Evolutionary conservation across 2,113 vertebrate genomes (phyloP).

Genomic region (Falcunculus frontatus): DNA sequence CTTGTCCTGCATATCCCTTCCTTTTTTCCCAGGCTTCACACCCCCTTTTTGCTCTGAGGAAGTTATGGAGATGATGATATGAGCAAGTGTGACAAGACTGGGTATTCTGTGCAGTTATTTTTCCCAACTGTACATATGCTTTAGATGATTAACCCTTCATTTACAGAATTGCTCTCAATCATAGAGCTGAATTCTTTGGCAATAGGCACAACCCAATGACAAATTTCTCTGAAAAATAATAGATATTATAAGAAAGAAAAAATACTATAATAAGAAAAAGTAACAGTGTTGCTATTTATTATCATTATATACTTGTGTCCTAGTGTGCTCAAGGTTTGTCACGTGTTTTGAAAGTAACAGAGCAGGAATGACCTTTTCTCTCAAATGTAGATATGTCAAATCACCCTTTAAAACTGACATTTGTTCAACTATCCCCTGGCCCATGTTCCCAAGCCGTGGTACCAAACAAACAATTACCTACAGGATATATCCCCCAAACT

Average conservation of each 20-base stretch:
- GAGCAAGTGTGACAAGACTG: background rate
- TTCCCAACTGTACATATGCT: background rate
- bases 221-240: background rate
- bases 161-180: background rate
- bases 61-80: background rate
- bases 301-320: background rate
- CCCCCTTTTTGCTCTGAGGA: background rate
- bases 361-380: background rate
- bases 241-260: background rate
- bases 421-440: background rate
- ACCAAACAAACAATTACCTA: background rate
- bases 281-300: background rate
- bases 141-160: background rate
- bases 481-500: background rate
- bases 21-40: background rate
- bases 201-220: background rate
- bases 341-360: background rate
- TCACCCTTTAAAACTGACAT: fast-evolving
- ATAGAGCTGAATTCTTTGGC: background rate
- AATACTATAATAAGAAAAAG: background rate
- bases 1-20: background rate
- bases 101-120: background rate
- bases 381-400: background rate
- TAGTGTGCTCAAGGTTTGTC: background rate
- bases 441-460: background rate